Conservation (phyloP, 2,888 invertebrate genomes). For the Amphipoea oculea region DNA sequence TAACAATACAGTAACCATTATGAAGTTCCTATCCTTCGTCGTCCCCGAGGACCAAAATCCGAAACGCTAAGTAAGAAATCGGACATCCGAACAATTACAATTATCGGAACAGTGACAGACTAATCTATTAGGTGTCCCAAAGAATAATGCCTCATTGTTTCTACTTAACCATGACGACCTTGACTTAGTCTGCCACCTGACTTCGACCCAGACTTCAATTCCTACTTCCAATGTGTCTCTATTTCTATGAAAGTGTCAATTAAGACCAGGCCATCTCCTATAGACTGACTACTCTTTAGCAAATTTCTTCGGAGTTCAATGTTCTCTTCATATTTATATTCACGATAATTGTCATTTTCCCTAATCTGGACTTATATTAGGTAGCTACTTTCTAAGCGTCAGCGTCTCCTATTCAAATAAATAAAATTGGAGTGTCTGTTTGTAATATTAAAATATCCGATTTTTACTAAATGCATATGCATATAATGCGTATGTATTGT, state of each 20-base stretch:
- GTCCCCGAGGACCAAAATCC: background rate
- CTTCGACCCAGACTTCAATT: constrained; percentile 3
- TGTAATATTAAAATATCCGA: no score
- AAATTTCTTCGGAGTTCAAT: background rate
- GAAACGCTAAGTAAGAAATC: background rate
- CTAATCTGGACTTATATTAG: background rate
- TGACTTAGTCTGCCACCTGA: constrained; percentile 31
- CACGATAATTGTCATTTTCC: background rate
- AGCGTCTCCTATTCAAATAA: background rate
- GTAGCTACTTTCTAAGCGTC: background rate
- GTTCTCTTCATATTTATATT: background rate
- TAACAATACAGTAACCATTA: background rate
- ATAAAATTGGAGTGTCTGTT: no score
- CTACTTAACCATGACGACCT: constrained; percentile 43
- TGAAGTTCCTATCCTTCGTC: background rate
- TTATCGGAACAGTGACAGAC: constrained; percentile 6
- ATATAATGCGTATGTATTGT: no score
- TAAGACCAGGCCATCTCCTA: background rate
- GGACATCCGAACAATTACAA: constrained; percentile 21
- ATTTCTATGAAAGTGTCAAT: background rate
- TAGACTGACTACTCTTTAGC: background rate
- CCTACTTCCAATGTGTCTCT: background rate
- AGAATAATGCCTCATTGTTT: constrained; percentile 54
- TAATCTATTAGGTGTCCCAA: constrained; percentile 26
- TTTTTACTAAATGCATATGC: no score